Conservation (phyloP, 2,888 invertebrate genomes). For the Cheilosia impressa region DNA sequence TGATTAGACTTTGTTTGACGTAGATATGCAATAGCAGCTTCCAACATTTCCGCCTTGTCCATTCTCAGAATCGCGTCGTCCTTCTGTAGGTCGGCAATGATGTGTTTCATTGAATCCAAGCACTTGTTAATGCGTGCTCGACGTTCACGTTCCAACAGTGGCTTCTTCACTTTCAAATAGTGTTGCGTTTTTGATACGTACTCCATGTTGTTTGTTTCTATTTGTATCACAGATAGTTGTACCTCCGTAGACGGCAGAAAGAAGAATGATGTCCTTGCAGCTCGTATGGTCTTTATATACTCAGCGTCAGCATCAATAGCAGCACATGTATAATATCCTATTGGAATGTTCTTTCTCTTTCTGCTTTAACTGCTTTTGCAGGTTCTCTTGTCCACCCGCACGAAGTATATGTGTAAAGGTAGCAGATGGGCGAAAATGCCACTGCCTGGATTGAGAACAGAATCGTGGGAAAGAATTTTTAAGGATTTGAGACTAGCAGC, state of each 20-base stretch:
- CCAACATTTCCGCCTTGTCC: slow-evolving; percentile 95
- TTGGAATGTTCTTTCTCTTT: slow-evolving; percentile 30
- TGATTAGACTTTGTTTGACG: slow-evolving; percentile 77
- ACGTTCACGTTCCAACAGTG: slow-evolving; percentile 93
- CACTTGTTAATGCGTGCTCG: slow-evolving; percentile 95
- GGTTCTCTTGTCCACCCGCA: slow-evolving; percentile 36
- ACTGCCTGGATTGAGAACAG: background rate
- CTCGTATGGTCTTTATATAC: slow-evolving; percentile 78
- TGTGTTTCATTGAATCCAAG: slow-evolving; percentile 93
- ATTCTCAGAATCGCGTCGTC: slow-evolving; percentile 93
- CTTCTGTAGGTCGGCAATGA: slow-evolving; percentile 91
- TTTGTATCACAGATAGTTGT: slow-evolving; percentile 9
- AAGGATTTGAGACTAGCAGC: slow-evolving; percentile 59
- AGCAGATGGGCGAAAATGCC: slow-evolving; percentile 43
- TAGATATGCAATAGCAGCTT: slow-evolving; percentile 90
- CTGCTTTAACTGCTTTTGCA: slow-evolving; percentile 50
- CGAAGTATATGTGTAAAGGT: slow-evolving; percentile 17
- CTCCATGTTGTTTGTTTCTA: slow-evolving; percentile 57
- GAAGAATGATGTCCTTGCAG: slow-evolving; percentile 78
- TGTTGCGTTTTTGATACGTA: slow-evolving; percentile 91
- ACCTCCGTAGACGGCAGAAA: slow-evolving; percentile 61
- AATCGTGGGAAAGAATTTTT: slow-evolving; percentile 64
- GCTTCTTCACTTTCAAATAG: slow-evolving; percentile 97
- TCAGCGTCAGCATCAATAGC: background rate
- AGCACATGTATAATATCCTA: slow-evolving; percentile 27